Evolutionary conservation across 2,888 invertebrate genomes (phyloP), one percentile per base, ranked within the genome.

Genomic region (Acanthoscelides obtectus): DNA sequence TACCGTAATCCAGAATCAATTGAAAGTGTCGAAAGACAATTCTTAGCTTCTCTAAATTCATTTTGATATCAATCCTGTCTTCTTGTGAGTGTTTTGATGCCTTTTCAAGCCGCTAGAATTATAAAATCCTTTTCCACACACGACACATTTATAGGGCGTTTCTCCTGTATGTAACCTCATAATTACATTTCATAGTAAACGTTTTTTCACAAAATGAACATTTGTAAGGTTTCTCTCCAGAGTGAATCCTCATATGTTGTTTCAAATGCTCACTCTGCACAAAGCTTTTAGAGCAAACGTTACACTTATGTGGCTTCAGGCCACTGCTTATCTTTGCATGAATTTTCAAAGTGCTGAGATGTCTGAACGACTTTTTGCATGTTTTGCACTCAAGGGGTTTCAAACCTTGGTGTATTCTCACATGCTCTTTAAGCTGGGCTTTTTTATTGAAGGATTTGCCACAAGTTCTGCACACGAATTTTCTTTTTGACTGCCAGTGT

Each of bases 121-220:
- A 45, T 12, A 45, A 45, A 45, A 45, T 45, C 45, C 45, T 12
- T 45, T 45, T 4, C 45, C 45, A 71, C 79, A 79, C 17, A 75
- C 27, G 0, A 68, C 22, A 74, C 79, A 79, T 12, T 68, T 72
- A 69, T 75, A 79, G 0, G 78, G 78, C 69, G 75, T 76, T 69
- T 79, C 79, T 17, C 74, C 75, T 5, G 76, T 75, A 65, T 76
- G 76, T 22, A 72, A 73, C 73, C 45, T 73, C 73, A 64, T 75
- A 72, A 45, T 76, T 76, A 12, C 75, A 74, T 64, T 75, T 75
- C 68, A 73, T 74, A 19, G 75, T 68, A 68, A 76, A 76, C 2
- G 69, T 70, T 66, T 75, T 76, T 0, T 69, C 72, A 27, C 76
- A 76, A 68, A 75, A 72, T 20, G 68, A 68, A 65, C 76, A 76